Evolutionary conservation across 2,888 invertebrate species (phyloP), one percentile per base, ranked within the genome.

Genomic region (Augiades crinisus): DNA sequence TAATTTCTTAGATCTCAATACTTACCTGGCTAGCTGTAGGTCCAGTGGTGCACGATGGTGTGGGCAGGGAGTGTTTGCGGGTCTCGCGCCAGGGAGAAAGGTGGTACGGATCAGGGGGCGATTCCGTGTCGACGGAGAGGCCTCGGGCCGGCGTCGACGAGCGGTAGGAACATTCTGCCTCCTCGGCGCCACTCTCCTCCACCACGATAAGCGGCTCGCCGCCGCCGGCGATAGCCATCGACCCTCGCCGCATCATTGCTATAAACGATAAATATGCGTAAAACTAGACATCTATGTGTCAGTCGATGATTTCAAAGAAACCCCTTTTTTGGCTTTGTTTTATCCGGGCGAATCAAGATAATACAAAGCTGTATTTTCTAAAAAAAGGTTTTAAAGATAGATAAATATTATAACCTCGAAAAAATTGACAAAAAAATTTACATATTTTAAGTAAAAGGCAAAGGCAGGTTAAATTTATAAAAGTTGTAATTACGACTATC

Each of bases 11-110:
- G 19, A 27, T 10, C 10, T 27, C 10, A 4, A 2, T 16, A 54
- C 94, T 86, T 54, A 96, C 96, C 91, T 96, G 96, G 62, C 95
- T 95, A 31, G 96, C 96, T 34, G 96, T 96, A 53, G 96, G 96
- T 43, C 96, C 96, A 51, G 95, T 93, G 17, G 95, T 94, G 67
- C 96, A 96, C 62, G 95, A 94, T 1, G 96, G 96, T 0, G 96
- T 95, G 1, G 96, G 96, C 64, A 96, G 82, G 16, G 96, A 96
- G 68, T 95, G 95, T 69, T 96, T 96, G 64, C 96, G 91, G 1
- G 93, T 92, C 64, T 95, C 95, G 14, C 95, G 90, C 93, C 94
- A 96, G 3, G 96, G 96, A 0, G 95, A 95, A 49, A 96, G 80
- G 43, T 96, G 90, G 83, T 95, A 95, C 0, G 96, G 96, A 79